Percentiles rank a stretch among this genome's conserved stretches.
Conservation (phyloP, 2,888 invertebrate species). For the Tipula unca region DNA sequence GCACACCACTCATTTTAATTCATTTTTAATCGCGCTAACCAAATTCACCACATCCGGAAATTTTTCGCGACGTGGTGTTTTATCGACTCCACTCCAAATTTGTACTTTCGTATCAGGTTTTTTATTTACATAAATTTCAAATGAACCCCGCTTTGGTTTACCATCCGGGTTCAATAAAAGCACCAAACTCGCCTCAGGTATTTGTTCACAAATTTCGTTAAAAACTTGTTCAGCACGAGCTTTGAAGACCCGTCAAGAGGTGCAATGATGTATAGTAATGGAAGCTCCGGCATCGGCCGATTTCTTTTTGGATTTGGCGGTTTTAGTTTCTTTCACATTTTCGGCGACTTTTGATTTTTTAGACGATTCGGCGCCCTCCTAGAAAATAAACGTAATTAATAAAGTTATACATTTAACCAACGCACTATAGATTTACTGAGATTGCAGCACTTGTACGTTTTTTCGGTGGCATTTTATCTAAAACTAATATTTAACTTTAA, state of each 20-base stretch:
- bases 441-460: background rate
- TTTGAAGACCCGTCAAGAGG: conserved; percentile 38
- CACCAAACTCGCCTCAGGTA: conserved; percentile 26
- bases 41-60: background rate
- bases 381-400: background rate
- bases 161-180: conserved; percentile 22
- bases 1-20: background rate
- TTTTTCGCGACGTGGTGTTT: background rate
- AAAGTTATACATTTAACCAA: background rate
- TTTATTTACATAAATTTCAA: background rate
- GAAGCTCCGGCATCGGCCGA: conserved; percentile 21
- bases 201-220: conserved; percentile 27
- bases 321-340: background rate
- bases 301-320: background rate
- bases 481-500: background rate
- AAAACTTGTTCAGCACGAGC: conserved; percentile 35
- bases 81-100: conserved; percentile 1
- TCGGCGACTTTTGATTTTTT: background rate
- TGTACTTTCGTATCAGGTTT: background rate
- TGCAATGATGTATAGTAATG: conserved; percentile 37
- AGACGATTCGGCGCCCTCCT: background rate
- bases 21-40: background rate
- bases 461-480: background rate
- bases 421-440: background rate
- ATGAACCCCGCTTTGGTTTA: background rate